These are phyloP conservation scores for Actinernus sp. DNA, from an alignment of 92 coral and sea anemone species.

Conservation along the genomic window DNA sequence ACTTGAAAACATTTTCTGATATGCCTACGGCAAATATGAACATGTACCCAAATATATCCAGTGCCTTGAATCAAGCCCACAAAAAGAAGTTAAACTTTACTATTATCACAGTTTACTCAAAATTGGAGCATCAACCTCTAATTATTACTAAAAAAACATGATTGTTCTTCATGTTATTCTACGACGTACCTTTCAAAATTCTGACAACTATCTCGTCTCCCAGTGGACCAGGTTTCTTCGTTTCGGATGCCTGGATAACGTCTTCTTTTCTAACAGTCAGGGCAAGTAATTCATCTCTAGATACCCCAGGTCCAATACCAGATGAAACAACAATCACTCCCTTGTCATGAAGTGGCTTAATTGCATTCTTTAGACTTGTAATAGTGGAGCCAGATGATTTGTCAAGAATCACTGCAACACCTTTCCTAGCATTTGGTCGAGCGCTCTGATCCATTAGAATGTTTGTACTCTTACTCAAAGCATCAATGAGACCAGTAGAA, in stretches of 20 bases:
- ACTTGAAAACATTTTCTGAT: no score
- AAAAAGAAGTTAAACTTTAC: no score
- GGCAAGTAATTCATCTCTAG: slow-evolving; percentile 23
- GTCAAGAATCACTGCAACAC: slow-evolving; percentile 28
- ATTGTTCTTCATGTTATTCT: no score
- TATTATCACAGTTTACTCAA: no score
- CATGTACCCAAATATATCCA: no score
- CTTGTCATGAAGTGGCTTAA: slow-evolving; percentile 36
- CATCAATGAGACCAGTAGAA: slow-evolving; percentile 2
- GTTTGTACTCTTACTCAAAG: slow-evolving; percentile 12
- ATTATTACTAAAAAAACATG: no score
- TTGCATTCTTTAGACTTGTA: slow-evolving; percentile 1
- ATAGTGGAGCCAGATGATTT: slow-evolving; percentile 25
- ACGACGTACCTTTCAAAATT: slow-evolving; percentile 25
- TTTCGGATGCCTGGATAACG: slow-evolving; percentile 27
- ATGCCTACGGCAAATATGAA: no score
- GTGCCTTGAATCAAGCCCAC: no score
- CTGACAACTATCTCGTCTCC: slow-evolving; percentile 29
- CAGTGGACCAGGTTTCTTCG: slow-evolving; percentile 26
- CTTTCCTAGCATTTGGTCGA: slow-evolving; percentile 20
- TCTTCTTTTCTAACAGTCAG: slow-evolving; percentile 32
- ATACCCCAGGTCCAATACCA: slow-evolving; percentile 9
- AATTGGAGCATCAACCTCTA: no score
- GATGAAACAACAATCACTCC: slow-evolving; percentile 38
- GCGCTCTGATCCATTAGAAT: slow-evolving; percentile 11